Evolutionary conservation across 2,113 vertebrate genomes (phyloP).

Genomic region (Melospiza georgiana): DNA sequence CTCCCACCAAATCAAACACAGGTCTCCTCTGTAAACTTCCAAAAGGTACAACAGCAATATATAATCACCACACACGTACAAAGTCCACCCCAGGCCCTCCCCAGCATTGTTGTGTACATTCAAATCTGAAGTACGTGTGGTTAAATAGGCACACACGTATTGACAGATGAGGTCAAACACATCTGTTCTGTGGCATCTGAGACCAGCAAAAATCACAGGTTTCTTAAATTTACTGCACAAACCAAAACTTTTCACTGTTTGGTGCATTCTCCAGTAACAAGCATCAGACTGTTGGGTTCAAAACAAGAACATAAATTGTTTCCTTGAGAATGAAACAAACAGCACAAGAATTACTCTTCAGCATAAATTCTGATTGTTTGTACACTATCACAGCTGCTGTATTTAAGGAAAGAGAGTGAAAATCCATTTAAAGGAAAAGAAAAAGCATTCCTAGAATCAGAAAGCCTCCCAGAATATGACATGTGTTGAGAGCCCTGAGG

Average conservation of each 20-base stretch:
- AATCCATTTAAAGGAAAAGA: not conserved
- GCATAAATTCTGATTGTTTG: slow-evolving; percentile 7
- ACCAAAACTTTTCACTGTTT: not conserved
- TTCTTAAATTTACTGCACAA: not conserved
- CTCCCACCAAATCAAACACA: not conserved
- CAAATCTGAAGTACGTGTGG: not conserved
- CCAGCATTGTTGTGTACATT: not conserved
- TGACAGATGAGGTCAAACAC: not conserved
- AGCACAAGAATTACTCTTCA: not conserved
- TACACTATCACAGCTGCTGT: slow-evolving; percentile 4
- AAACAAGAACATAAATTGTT: not conserved
- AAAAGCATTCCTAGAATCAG: not conserved
- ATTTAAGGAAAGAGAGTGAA: not conserved
- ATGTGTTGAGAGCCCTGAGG: not conserved
- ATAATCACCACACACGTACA: rapidly evolving
- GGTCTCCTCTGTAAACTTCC: not conserved
- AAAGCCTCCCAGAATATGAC: not conserved
- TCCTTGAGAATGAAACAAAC: not conserved
- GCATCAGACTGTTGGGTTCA: not conserved
- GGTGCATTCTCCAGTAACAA: not conserved
- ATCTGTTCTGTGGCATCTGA: not conserved
- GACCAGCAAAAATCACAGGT: not conserved
- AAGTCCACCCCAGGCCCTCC: not conserved
- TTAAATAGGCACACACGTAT: not conserved
- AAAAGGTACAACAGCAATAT: not conserved